Percentiles rank a stretch among this genome's conserved stretches.
Conservation (phyloP, 2,797 vertebrate species). For the Danio albolineatus region DNA sequence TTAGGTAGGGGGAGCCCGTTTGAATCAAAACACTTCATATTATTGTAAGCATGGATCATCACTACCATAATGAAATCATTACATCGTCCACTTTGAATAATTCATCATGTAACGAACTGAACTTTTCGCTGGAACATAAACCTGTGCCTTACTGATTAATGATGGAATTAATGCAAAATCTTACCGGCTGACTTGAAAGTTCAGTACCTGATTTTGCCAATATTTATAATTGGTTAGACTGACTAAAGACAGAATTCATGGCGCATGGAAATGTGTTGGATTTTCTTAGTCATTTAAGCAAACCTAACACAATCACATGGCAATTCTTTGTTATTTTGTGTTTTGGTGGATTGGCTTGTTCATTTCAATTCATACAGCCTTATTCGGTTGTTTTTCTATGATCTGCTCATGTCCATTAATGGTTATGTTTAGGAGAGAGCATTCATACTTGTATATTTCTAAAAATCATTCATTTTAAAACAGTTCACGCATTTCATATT, state of each 20-base stretch:
- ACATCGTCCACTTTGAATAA: background rate
- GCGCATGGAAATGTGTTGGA: background rate
- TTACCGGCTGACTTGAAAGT: background rate
- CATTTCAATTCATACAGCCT: too few relatives aligned
- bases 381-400: too few relatives aligned
- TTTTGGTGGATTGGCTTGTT: too few relatives aligned
- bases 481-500: too few relatives aligned
- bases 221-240: background rate
- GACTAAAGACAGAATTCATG: background rate
- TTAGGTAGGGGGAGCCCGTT: background rate
- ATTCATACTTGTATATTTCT: too few relatives aligned
- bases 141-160: background rate
- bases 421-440: too few relatives aligned
- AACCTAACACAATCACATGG: too few relatives aligned
- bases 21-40: constrained; percentile 33
- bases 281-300: background rate
- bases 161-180: background rate
- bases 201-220: background rate
- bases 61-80: constrained; percentile 2
- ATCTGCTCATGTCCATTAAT: too few relatives aligned
- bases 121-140: background rate
- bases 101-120: background rate
- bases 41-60: constrained; percentile 6
- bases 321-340: too few relatives aligned
- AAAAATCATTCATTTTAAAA: too few relatives aligned